Evolutionary conservation across 1,140 invertebrate genomes (phyloP), one percentile per base, ranked within the genome.

Genomic region (Protaetia brevitarsis): DNA sequence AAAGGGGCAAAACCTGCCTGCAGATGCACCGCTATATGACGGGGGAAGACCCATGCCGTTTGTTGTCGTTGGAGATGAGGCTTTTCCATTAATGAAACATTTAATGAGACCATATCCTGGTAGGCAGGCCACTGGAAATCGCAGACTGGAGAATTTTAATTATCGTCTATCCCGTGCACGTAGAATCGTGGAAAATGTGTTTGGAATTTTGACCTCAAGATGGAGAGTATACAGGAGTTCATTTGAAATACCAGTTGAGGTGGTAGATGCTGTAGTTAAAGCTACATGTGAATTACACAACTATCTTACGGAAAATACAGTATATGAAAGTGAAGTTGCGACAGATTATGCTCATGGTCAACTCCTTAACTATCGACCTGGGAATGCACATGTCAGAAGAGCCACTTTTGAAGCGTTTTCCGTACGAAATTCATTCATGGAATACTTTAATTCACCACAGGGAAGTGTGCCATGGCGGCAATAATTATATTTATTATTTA

Each of bases 161-260:
- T 71, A 73, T 36, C 62, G 75, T 56, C 59, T 77, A 19, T 72
- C 68, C 28, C 69, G 77, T 62, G 74, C 75, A 56, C 58, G 58
- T 11, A 23, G 29, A 29, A 60, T 31, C 16, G 28, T 60, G 5
- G 23, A 56, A 45, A 28, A 29, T 23, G 36, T 11, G 23, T 51
- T 64, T 51, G 41, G 45, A 57, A 31, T 57, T 27, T 57, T 31
- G 28, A 2, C 30, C 16, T 27, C 0, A 23, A 56, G 13, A 56
- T 56, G 6, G 8, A 41, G 28, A 21, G 61, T 70, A 29, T 68
- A 66, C 26, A 31, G 67, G 28, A 64, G 5, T 56, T 61, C 60
- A 27, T 66, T 68, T 69, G 58, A 68, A 63, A 66, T 13, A 23
- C 37, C 65, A 65, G 45, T 63, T 19, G 62, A 64, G 10, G 56